These are phyloP conservation scores for Phodopus roborovskii DNA, from an alignment of 2,113 vertebrate genomes.

Conservation along the genomic window DNA sequence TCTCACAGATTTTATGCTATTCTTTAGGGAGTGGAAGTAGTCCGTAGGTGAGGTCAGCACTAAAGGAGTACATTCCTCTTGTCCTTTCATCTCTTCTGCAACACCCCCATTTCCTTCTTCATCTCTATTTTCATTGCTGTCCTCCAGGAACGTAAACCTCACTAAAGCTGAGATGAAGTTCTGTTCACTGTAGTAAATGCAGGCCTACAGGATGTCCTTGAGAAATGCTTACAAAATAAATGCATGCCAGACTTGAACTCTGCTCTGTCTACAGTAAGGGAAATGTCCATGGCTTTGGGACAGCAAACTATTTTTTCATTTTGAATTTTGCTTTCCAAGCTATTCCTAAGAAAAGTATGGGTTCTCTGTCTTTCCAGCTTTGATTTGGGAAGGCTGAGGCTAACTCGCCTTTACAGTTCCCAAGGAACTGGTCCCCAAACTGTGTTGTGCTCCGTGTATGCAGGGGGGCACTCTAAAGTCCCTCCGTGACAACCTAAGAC, in stretches of 20 bases:
- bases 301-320: background rate
- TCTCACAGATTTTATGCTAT: background rate
- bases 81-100: background rate
- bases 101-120: background rate
- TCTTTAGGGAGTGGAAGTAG: background rate
- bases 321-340: background rate
- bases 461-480: fast-evolving
- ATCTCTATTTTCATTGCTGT: background rate
- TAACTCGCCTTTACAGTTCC: background rate
- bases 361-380: background rate
- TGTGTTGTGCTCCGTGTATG: background rate
- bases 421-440: background rate
- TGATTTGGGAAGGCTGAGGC: background rate
- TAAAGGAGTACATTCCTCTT: background rate
- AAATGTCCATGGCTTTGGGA: background rate
- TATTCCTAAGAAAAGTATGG: background rate
- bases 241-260: background rate
- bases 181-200: background rate
- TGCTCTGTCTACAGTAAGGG: background rate
- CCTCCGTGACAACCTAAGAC: background rate
- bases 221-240: background rate
- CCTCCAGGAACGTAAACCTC: background rate
- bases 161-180: background rate
- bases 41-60: background rate
- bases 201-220: background rate